These are phyloP conservation scores for Melozone crissalis DNA, from an alignment of 2,113 vertebrate genomes.

Conservation along the genomic window DNA sequence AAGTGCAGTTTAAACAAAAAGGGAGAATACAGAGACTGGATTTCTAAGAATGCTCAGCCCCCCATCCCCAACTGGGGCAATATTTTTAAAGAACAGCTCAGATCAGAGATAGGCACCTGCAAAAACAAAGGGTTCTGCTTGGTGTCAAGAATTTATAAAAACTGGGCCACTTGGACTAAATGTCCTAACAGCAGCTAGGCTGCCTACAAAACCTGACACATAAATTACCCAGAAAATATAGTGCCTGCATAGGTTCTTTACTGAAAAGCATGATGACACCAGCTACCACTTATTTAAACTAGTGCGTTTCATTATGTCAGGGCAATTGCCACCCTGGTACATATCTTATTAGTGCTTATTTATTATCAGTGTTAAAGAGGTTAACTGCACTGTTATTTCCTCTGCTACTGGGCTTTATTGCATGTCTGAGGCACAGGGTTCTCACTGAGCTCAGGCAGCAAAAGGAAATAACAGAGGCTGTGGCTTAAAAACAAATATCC, in stretches of 20 bases:
- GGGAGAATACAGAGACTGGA: background rate
- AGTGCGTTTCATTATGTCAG: constrained; percentile 68
- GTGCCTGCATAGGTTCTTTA: background rate
- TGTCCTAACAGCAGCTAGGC: constrained; percentile 13
- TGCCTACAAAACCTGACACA: constrained; percentile 17
- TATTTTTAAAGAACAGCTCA: background rate
- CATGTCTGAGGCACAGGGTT: constrained; percentile 31
- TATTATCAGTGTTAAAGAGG: constrained; percentile 75
- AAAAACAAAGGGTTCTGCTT: constrained; percentile 10
- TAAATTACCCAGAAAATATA: background rate
- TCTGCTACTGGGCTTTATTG: constrained; percentile 69
- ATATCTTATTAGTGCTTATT: constrained; percentile 74
- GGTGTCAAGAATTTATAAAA: constrained; percentile 33
- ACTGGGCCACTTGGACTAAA: constrained; percentile 1
- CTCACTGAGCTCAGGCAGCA: constrained; percentile 39
- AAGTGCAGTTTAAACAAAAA: background rate
- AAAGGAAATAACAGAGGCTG: constrained; percentile 54
- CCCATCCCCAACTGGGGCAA: background rate
- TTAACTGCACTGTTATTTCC: constrained; percentile 74
- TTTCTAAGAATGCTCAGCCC: background rate
- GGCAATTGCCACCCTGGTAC: constrained; percentile 63
- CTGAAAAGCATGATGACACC: background rate
- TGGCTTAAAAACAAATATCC: constrained; percentile 62
- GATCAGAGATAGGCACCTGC: constrained; percentile 13
- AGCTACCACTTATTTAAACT: constrained; percentile 39